phyloP scores from a whole-genome alignment of 2,797 vertebrate species.

The Taeniopygia guttata region DNA sequence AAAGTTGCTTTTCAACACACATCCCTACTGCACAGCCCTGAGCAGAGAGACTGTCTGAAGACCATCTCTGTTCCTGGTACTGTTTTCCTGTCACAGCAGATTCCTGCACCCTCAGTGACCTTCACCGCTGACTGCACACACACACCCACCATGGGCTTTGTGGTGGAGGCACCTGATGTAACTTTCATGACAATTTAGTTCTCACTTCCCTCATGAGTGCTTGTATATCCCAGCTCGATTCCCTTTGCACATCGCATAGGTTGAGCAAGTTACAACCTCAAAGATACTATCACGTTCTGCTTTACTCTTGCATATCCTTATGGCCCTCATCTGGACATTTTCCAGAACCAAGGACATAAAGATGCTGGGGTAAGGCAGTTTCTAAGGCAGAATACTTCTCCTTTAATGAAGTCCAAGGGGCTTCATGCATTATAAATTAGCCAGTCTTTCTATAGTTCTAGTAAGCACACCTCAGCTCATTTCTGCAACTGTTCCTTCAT shows the following conservation, averaged over 20 bases:
- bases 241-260: accelerated
- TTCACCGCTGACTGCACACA: neutral
- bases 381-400: neutral
- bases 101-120: neutral
- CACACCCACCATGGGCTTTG: neutral
- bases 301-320: neutral
- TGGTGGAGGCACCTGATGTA: neutral
- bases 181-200: neutral
- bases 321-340: neutral
- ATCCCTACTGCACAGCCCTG: neutral
- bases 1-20: neutral
- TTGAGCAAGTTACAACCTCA: neutral
- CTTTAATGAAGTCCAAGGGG: slow-evolving; percentile 13
- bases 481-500: neutral
- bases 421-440: slow-evolving; percentile 20
- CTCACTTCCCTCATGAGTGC: neutral
- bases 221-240: neutral
- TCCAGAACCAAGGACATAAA: neutral
- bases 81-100: neutral
- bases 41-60: neutral
- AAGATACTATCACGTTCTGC: neutral
- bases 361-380: neutral
- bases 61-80: neutral
- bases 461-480: neutral
- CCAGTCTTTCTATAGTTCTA: neutral